Base-by-base conservation (phyloP, 1,140 invertebrate species). In the Helicoverpa zea region DNA sequence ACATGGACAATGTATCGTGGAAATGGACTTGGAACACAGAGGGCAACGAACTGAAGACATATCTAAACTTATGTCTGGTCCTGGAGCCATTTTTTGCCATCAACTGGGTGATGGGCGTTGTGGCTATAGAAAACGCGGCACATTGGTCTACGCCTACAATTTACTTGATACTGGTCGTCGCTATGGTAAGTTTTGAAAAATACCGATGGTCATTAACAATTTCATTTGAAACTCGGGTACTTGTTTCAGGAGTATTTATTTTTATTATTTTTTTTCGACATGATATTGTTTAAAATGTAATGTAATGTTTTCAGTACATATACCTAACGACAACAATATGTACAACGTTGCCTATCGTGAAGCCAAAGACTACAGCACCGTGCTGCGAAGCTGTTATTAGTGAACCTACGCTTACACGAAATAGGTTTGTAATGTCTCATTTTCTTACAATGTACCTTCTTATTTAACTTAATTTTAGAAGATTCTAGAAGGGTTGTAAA, bases 51-150 rank as follows among this genome's bases (percentile, higher is more conserved):
- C 86, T 95, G 74, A 93, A 95, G 82, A 90, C 93, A 47, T 95
- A 96, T 72, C 82, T 97, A 30, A 94, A 96, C 84, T 91, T 96
- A 0, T 96, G 96, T 29, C 92, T 96, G 9, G 94, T 96, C 13
- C 84, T 97, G 78, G 94, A 96, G 80, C 96, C 96, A 49, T 94
- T 96, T 74, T 96, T 96, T 84, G 96, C 96, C 16, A 95, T 96
- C 13, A 96, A 96, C 81, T 97, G 97, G 97, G 97, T 97, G 83
- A 95, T 97, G 88, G 96, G 96, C 2, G 97, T 97, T 7, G 94
- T 97, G 7, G 97, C 97, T 12, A 94, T 97, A n/a, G 97, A 97
- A 84, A 97, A 97, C 86, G 95, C 96, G 2, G 88, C 93, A 9
- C 96, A 96, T 81, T 96, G 95, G 89, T 94, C 96, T 12, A 96